Evolutionary conservation across 2,113 vertebrate genomes (phyloP).

Genomic region (Sphyrna mokarran): DNA sequence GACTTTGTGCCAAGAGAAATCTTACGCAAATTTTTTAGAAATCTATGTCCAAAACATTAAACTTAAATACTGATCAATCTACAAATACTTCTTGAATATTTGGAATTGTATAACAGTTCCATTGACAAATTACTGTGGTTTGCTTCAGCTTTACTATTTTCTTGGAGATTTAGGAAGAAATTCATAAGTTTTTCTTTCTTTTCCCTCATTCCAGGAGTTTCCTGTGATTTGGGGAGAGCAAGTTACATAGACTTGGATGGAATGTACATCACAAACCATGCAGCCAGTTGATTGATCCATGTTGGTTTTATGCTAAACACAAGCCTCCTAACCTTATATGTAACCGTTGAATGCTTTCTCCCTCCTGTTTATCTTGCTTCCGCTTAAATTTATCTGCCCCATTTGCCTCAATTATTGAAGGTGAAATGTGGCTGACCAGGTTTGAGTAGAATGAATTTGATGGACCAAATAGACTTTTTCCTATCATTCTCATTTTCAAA

Average conservation of each 20-base stretch:
- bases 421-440: not conserved
- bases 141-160: not conserved
- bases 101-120: not conserved
- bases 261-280: not conserved
- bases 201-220: not conserved
- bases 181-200: not conserved
- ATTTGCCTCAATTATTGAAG: not conserved
- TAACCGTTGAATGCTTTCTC: not conserved
- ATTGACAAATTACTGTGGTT: not conserved
- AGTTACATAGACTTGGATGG: not conserved
- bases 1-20: not conserved
- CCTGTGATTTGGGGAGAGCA: not conserved
- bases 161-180: not conserved
- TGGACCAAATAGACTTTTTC: not conserved
- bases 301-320: not conserved
- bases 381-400: not conserved
- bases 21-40: not conserved
- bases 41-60: not conserved
- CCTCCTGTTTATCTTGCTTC: not conserved
- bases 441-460: not conserved
- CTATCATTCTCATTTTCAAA: not conserved
- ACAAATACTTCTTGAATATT: not conserved
- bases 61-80: not conserved
- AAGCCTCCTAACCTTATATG: not conserved
- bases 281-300: not conserved